phyloP scores from a whole-genome alignment of 2,113 vertebrate species.

The Ia io region DNA sequence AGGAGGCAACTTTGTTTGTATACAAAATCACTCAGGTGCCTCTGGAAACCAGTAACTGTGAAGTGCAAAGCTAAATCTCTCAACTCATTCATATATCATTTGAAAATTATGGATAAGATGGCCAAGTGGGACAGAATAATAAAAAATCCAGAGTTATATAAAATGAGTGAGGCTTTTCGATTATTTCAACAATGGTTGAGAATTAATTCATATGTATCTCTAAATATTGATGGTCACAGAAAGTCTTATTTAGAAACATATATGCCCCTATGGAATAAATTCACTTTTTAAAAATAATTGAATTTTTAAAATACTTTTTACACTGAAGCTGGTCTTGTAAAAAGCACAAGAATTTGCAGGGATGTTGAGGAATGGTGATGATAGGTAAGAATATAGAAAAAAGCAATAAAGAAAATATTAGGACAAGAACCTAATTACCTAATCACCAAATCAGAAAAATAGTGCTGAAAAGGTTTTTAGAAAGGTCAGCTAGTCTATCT shows the following conservation, averaged over 20 bases:
- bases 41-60: slow-evolving; percentile 54
- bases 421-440: neutral
- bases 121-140: neutral
- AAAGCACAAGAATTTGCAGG: neutral
- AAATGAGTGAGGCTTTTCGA: neutral
- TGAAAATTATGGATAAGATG: slow-evolving; percentile 18
- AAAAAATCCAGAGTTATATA: neutral
- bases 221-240: neutral
- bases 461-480: neutral
- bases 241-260: neutral
- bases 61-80: slow-evolving; percentile 56
- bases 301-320: neutral
- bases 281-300: neutral
- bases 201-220: neutral
- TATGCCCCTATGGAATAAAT: neutral
- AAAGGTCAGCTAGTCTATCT: neutral
- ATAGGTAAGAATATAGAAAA: neutral
- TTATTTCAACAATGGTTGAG: slow-evolving; percentile 2
- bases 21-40: slow-evolving; percentile 55
- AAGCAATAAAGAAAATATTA: neutral
- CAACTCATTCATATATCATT: slow-evolving; percentile 16
- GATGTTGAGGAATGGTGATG: neutral
- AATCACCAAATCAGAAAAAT: slow-evolving; percentile 1
- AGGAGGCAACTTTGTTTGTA: slow-evolving; percentile 47
- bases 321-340: neutral